A percentile compares a stretch with the other conserved stretches of the same genome.
These are phyloP conservation scores for Borostomias antarcticus DNA, from an alignment of 2,797 vertebrate genomes.

Conservation along the genomic window DNA sequence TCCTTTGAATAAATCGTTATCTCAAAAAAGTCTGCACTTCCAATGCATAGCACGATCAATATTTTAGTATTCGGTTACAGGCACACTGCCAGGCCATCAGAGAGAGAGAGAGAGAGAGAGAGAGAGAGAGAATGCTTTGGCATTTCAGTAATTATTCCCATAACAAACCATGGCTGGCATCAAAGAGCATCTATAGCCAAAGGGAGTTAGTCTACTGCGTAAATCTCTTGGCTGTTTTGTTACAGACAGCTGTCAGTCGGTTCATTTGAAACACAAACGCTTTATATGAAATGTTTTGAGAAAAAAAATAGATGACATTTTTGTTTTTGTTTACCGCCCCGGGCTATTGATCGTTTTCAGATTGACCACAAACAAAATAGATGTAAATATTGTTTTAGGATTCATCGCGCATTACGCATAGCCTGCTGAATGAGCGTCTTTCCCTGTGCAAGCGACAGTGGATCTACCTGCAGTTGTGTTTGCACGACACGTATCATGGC, in stretches of 20 bases:
- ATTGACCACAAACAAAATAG: too few relatives aligned
- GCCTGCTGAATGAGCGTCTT: background rate
- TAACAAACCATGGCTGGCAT: constrained; percentile 1
- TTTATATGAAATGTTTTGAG: too few relatives aligned
- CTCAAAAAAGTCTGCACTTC: background rate
- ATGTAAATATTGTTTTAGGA: too few relatives aligned
- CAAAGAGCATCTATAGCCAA: constrained; percentile 6
- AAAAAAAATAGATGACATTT: too few relatives aligned
- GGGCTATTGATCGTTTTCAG: too few relatives aligned
- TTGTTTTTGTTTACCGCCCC: too few relatives aligned
- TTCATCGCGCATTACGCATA: background rate
- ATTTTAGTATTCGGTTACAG: background rate
- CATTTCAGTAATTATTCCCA: constrained; percentile 14
- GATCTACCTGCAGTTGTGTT: background rate
- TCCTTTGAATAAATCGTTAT: too few relatives aligned
- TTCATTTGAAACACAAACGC: background rate
- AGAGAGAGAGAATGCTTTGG: constrained; percentile 6
- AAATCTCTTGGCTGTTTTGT: background rate
- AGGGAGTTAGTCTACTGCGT: background rate
- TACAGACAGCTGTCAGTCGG: background rate
- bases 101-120: too few relatives aligned
- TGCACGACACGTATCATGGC: too few relatives aligned
- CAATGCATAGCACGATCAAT: background rate
- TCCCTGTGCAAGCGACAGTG: background rate
- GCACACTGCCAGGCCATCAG: constrained; percentile 9